Evolutionary conservation across 2,797 vertebrate genomes (phyloP), one percentile per base, ranked within the genome.

Genomic region (Agapornis canus): DNA sequence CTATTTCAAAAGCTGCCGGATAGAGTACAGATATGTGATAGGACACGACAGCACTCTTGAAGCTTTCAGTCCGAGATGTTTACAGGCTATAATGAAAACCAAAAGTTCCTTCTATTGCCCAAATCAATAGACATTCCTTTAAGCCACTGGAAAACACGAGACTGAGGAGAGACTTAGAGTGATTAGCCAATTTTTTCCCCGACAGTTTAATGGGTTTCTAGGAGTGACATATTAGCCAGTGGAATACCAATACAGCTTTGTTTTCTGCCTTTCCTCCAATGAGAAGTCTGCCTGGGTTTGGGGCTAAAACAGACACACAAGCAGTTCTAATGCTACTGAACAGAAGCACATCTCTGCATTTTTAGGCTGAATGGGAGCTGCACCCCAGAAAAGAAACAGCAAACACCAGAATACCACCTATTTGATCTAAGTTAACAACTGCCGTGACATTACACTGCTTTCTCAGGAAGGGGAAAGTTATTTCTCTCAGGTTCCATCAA

Each of bases 31-130:
- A 51, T 66, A 87, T 91, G 78, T 7, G 29, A 86, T 40, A 32
- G 86, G 79, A 95, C 90, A 96, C n/a, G 15, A 94, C 47, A 96
- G 64, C 66, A 82, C 61, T 65, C 88, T 80, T 63, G 63, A 95
- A 95, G 73, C 71, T 95, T 97, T 94, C 94, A 91, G 85, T 35
- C 51, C 89, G 96, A 92, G 47, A 88, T 91, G 91, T 96, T 96
- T 96, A 94, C 93, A 96, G 86, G 82, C 89, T 96, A 51, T 83
- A 97, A 97, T 93, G 91, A 96, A 97, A 98, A 88, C 75, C 89
- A 97, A 93, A 95, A 77, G 56, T 93, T 96, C 96, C 91, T 97
- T 95, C 90, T 81, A 79, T 80, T 95, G 94, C 90, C 72, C 90
- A 79, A 94, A 95, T 91, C 96, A 96, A 96, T 84, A 94, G 73